Conservation (phyloP, 1,140 invertebrate species). For the Cecropterus lyciades region DNA sequence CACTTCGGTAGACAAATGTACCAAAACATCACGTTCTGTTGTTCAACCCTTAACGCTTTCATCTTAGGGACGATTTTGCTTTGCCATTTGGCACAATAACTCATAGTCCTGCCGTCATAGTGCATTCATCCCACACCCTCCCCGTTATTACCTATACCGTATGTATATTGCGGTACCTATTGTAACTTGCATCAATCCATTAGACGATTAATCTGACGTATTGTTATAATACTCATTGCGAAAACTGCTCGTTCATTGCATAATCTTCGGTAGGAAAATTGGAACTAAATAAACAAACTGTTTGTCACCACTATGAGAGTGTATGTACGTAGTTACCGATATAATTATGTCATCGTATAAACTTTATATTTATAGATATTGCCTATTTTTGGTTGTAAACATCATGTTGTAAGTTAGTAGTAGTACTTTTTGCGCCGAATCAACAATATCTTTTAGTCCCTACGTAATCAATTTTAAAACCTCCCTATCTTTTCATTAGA, state of each 20-base stretch:
- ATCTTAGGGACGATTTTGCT: conserved; percentile 53
- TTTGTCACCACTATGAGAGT: neutral
- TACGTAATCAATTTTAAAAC: too few relatives aligned
- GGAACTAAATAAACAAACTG: conserved; percentile 1
- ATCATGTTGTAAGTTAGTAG: too few relatives aligned
- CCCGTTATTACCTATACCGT: conserved; percentile 70
- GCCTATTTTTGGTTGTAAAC: too few relatives aligned
- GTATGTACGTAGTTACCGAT: neutral
- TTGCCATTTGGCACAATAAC: conserved; percentile 31
- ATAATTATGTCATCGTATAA: too few relatives aligned
- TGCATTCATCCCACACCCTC: conserved; percentile 76
- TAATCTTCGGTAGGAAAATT: conserved; percentile 31
- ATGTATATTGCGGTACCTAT: conserved; percentile 74
- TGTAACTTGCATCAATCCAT: conserved; percentile 73
- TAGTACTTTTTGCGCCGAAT: too few relatives aligned
- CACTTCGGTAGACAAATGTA: conserved; percentile 65
- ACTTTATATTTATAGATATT: too few relatives aligned
- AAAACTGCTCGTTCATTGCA: conserved; percentile 50
- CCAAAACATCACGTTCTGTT: conserved; percentile 42
- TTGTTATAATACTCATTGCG: conserved; percentile 66
- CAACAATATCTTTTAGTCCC: too few relatives aligned
- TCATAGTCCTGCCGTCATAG: conserved; percentile 50
- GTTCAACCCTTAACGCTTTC: conserved; percentile 36
- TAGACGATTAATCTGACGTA: conserved; percentile 72
- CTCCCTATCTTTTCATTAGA: too few relatives aligned